Evolutionary conservation across 2,888 invertebrate genomes (phyloP), one percentile per base, ranked within the genome.

Genomic region (Hecatera dysodea): DNA sequence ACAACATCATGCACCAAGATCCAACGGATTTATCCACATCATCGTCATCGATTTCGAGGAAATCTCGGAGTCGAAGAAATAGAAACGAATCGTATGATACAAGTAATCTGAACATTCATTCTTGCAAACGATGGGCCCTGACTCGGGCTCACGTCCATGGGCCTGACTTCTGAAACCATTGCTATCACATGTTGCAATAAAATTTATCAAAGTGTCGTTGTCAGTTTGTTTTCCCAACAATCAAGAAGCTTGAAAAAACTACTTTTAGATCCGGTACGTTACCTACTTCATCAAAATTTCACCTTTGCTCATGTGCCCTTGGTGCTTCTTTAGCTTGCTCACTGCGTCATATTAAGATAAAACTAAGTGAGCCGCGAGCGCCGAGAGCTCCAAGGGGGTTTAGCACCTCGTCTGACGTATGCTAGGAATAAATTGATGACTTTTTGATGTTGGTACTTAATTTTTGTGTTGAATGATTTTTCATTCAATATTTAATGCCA

Each of bases 51-150:
- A 11, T 1, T 1, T 1, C 27, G 8, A 67, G 29, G 8, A 24
- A 8, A 29, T 19, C 29, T 9, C n/a, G 7, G 1, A 3, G 12
- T 29, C 9, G 39, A 33, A 64, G 29, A 19, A 33, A 27, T 39
- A 15, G 12, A 19, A 24, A 27, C n/a, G 55, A 67, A 27, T 7
- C 46, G 15, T 12, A 2, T 59, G 24, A 39, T 15, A 22, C 22
- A 22, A 36, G 4, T 15, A 36, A 60, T 64, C n/a, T 12, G 17
- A 72, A 67, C 56, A 64, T 39, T 27, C 75, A 85, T 72, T 85
- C 85, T 64, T 88, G 87, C 48, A 91, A 89, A 75, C 87, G 92
- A 52, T 95, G 95, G 95, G 90, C 94, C 39, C 65, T 95, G 63
- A 87, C 92, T 17, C 87, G 85, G 67, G 86, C 88, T 19, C 22